Evolutionary conservation across 2,888 invertebrate species (phyloP), one percentile per base, ranked within the genome.

Genomic region (Entomobrya proxima): DNA sequence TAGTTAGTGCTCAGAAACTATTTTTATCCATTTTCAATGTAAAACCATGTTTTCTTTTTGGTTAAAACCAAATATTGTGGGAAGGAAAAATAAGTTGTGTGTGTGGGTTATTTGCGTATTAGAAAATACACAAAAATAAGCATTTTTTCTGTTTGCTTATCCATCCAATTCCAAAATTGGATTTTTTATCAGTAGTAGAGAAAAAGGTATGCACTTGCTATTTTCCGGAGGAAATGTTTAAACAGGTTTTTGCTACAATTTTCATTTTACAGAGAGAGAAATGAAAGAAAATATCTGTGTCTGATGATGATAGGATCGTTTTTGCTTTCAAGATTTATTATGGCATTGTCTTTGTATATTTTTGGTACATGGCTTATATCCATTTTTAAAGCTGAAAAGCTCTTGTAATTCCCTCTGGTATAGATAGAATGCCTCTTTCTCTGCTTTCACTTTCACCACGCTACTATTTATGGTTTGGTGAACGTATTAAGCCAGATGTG

Each of bases 401-500:
- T 15, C 72, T 32, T 27, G n/a, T 37, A 30, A 37, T 58, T 76
- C 30, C 76, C n/a, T 18, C 13, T 30, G 50, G 35, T 67, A 37
- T 67, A n/a, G n/a, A n/a, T n/a, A n/a, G n/a, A n/a, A n/a, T n/a
- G n/a, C n/a, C n/a, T n/a, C n/a, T n/a, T n/a, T n/a, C n/a, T n/a
- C n/a, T n/a, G n/a, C n/a, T n/a, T n/a, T n/a, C n/a, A n/a, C 32
- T 79, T 30, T 40, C 40, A n/a, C 18, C 32, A 24, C 40, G 9
- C 52, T 32, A 74, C 18, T 67, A 30, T 69, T 79, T 79, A 79
- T 69, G 52, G 79, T 69, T 69, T 13, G 24, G 35, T 69, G 79
- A 79, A 52, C 37, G 55, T 80, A 44, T 61, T 81, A 81, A 74
- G 81, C 81, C 81, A 81, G 74, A 81, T 81, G 81, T 81, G 81